These are phyloP conservation scores for honey bee (Apis mellifera) DNA, from an alignment of 1,140 invertebrate species.

Conservation along the genomic window DNA sequence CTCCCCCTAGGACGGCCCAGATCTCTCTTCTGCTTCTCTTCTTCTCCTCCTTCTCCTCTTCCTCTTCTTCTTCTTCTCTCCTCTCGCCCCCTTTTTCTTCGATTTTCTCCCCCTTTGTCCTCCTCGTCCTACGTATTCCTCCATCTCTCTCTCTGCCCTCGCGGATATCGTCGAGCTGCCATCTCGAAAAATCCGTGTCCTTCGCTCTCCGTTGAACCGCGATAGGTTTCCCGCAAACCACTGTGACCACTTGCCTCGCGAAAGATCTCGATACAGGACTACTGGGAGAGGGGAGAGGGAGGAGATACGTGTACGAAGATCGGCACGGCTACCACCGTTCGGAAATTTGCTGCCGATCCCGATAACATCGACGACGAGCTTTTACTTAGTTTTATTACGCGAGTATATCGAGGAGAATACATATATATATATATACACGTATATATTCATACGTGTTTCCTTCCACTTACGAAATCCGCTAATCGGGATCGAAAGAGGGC, in stretches of 20 bases:
- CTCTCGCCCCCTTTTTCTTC: slow-evolving; percentile 15
- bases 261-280: slow-evolving; percentile 45
- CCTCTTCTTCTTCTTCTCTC: background rate
- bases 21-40: slow-evolving; percentile 62
- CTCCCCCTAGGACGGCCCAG: slow-evolving; percentile 73
- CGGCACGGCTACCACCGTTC: slow-evolving; percentile 43
- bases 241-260: slow-evolving; percentile 22
- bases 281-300: background rate
- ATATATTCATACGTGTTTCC: no score
- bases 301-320: slow-evolving; percentile 49
- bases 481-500: no score
- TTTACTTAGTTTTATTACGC: slow-evolving; percentile 33
- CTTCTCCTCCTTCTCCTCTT: slow-evolving; percentile 45
- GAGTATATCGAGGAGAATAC: background rate
- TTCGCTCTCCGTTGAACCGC: slow-evolving; percentile 55
- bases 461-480: no score
- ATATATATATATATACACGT: no score
- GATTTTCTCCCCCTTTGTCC: slow-evolving; percentile 14
- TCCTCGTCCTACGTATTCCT: slow-evolving; percentile 5
- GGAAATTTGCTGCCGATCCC: slow-evolving; percentile 59
- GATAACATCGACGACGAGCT: slow-evolving; percentile 54
- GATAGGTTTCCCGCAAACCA: slow-evolving; percentile 39
- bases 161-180: slow-evolving; percentile 57
- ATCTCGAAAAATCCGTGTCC: slow-evolving; percentile 59
- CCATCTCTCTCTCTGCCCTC: background rate